Conservation (phyloP, 2,797 vertebrate genomes). For the Moxostoma hubbsi region DNA sequence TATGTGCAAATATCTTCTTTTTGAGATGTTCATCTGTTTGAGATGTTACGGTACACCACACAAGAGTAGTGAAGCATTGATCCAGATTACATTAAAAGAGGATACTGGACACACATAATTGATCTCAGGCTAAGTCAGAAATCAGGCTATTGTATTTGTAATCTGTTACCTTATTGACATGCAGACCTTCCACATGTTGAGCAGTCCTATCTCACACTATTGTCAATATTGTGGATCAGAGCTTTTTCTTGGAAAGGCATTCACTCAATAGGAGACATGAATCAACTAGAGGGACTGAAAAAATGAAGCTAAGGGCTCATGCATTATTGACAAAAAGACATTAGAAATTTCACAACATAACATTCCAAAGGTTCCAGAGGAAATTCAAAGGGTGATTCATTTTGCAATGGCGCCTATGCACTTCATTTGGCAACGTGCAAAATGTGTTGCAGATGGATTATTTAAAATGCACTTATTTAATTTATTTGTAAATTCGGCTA, state of each 20-base stretch:
- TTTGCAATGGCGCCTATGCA: slow-evolving; percentile 33
- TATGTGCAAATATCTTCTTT: slow-evolving; percentile 18
- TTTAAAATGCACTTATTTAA: slow-evolving; percentile 14
- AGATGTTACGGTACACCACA: slow-evolving; percentile 14
- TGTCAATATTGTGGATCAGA: slow-evolving; percentile 19
- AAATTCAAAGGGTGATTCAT: slow-evolving; percentile 59
- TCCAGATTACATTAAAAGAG: slow-evolving; percentile 37
- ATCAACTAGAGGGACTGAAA: not conserved
- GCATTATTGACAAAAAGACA: slow-evolving; percentile 41
- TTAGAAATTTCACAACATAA: slow-evolving; percentile 32
- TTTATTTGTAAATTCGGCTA: slow-evolving; percentile 48
- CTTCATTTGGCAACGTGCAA: slow-evolving; percentile 26
- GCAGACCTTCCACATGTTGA: slow-evolving; percentile 26
- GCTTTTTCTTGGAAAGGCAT: slow-evolving; percentile 18
- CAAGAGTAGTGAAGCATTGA: slow-evolving; percentile 17
- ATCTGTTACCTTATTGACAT: slow-evolving; percentile 54
- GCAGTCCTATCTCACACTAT: slow-evolving; percentile 33
- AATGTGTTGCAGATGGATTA: slow-evolving; percentile 37
- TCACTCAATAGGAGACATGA: slow-evolving; percentile 11
- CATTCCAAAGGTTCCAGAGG: slow-evolving; percentile 35
- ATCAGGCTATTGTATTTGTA: slow-evolving; percentile 41
- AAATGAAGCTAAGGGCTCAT: slow-evolving; percentile 4
- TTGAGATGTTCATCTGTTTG: slow-evolving; percentile 6
- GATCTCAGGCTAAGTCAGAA: slow-evolving; percentile 24
- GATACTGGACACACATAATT: slow-evolving; percentile 21